phyloP scores from a whole-genome alignment of 2,888 invertebrate genomes.

The Tupiocoris notatus region DNA sequence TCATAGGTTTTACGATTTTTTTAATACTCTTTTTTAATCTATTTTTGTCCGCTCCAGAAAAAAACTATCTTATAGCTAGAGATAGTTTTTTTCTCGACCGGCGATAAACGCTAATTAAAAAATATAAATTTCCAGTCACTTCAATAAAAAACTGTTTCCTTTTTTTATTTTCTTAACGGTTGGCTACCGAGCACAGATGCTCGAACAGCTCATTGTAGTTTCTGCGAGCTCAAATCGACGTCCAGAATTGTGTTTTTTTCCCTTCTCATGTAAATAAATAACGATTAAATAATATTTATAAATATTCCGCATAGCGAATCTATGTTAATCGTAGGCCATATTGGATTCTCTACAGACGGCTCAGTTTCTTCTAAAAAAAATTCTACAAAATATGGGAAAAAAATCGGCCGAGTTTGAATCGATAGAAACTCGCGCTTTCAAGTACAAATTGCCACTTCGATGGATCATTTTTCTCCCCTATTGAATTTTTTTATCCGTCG shows the following conservation, averaged over 20 bases:
- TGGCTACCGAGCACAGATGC: slow-evolving; percentile 9
- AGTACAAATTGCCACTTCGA: neutral
- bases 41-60: too few species aligned
- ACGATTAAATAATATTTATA: slow-evolving; percentile 45
- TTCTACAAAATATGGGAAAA: too few species aligned
- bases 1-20: too few species aligned
- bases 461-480: too few species aligned
- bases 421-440: neutral
- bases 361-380: neutral
- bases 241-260: slow-evolving; percentile 45
- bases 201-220: slow-evolving; percentile 30
- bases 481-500: neutral
- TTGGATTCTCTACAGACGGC: slow-evolving; percentile 44
- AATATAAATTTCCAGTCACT: too few species aligned
- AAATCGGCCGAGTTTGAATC: neutral
- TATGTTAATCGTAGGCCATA: slow-evolving; percentile 46
- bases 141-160: too few species aligned
- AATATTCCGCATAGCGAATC: slow-evolving; percentile 40
- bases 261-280: slow-evolving; percentile 44
- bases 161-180: too few species aligned
- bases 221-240: slow-evolving; percentile 45
- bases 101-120: too few species aligned
- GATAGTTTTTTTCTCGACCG: too few species aligned
- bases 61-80: too few species aligned
- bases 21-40: neutral